Percentiles rank a stretch among this genome's conserved stretches.
Conservation (phyloP, 2,113 vertebrate species). For the Ptilonorhynchus violaceus region DNA sequence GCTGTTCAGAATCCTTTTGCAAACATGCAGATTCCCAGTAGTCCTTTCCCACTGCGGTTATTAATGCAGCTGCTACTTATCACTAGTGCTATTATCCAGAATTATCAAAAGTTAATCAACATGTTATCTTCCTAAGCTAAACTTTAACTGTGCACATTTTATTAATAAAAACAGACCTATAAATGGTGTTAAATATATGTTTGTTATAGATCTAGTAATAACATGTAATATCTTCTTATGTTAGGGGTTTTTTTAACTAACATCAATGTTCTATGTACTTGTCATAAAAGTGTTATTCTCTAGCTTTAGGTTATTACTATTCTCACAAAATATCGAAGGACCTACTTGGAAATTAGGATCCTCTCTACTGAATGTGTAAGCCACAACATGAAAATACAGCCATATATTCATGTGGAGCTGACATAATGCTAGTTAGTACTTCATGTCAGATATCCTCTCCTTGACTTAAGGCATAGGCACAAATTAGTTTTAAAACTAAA, state of each 20-base stretch:
- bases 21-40: background rate
- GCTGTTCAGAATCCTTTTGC: constrained; percentile 2
- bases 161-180: background rate
- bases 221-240: background rate
- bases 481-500: background rate
- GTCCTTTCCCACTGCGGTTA: background rate
- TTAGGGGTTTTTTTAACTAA: background rate
- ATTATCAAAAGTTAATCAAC: background rate
- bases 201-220: background rate
- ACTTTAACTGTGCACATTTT: background rate
- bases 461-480: background rate
- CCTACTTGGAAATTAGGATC: background rate
- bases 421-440: background rate
- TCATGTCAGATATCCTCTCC: background rate
- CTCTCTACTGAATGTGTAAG: background rate
- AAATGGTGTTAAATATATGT: background rate
- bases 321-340: background rate
- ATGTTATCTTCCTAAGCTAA: background rate
- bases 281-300: background rate
- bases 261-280: background rate
- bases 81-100: background rate
- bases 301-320: background rate
- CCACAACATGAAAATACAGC: background rate
- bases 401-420: background rate
- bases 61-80: background rate